A percentile compares a stretch with the other conserved stretches of the same genome.
Evolutionary conservation across 2,797 vertebrate genomes (phyloP).

Genomic region (Intellagama lesueurii): DNA sequence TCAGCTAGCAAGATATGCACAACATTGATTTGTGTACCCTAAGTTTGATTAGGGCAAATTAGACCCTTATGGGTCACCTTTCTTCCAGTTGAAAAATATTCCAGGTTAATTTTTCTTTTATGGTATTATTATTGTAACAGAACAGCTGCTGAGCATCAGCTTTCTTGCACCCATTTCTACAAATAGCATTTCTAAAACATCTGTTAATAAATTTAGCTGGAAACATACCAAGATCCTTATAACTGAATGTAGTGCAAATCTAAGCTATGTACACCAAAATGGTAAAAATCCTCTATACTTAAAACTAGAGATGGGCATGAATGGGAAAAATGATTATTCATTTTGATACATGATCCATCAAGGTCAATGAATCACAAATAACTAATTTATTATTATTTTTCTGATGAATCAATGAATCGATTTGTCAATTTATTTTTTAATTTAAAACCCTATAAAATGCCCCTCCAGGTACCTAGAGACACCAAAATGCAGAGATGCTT

Average conservation of each 20-base stretch:
- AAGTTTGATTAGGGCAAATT: constrained; percentile 18
- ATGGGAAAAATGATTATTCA: no score
- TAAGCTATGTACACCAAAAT: constrained; percentile 33
- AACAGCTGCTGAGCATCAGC: constrained; percentile 43
- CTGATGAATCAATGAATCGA: no score
- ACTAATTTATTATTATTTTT: no score
- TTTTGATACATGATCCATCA: no score
- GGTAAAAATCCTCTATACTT: constrained; percentile 11
- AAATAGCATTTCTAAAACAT: constrained; percentile 30
- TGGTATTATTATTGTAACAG: constrained; percentile 4
- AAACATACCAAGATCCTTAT: neutral
- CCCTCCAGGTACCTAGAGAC: no score
- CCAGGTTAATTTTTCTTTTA: constrained; percentile 48
- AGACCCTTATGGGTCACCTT: neutral
- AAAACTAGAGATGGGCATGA: no score
- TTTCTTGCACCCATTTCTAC: constrained; percentile 46
- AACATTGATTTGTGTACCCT: neutral
- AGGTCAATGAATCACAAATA: no score
- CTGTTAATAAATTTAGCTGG: constrained; percentile 42
- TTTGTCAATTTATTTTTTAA: no score
- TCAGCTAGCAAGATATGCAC: neutral
- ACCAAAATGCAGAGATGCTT: no score
- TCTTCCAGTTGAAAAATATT: constrained; percentile 44
- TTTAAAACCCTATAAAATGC: no score
- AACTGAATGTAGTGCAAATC: constrained; percentile 17